Evolutionary conservation across 2,888 invertebrate genomes (phyloP), one percentile per base, ranked within the genome.

Genomic region (Dorcus parallelipipedus): DNA sequence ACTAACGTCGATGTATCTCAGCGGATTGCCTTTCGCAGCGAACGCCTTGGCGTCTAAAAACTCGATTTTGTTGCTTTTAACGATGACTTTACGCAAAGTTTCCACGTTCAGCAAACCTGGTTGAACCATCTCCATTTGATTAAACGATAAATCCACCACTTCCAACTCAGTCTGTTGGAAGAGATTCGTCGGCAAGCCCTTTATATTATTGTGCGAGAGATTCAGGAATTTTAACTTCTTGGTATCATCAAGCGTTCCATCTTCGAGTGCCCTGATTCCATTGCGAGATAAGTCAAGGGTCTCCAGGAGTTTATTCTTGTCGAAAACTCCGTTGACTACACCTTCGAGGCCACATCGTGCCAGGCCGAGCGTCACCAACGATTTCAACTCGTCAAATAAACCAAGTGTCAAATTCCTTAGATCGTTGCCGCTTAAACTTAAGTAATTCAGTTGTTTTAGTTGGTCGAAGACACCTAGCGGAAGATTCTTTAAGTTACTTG

Each of bases 91-190:
- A 48, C 58, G 45, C 17, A 69, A 40, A 2, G 57, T 60, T 54
- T 64, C 60, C 58, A 66, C 60, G 26, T 61, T 67, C 7, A 68
- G 53, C 9, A 67, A 56, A 17, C 59, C 62, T 1, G 58, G 54
- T 51, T 61, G 40, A 17, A 67, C 54, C 14, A 52, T 54, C 14
- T 61, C 56, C 9, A 70, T 45, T 48, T 58, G 45, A 56, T 70
- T 70, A 23, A 61, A 56, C 9, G 68, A 68, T 23, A 70, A 54
- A 53, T 69, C 69, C 23, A 70, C 49, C 23, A 54, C 55, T 45
- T 62, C 50, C 4, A 70, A 47, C 4, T 50, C 43, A 4, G 62
- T 65, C 33, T 60, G 55, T 45, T 65, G 60, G 59, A 70, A 68
- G 17, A 67, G 41, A 14, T 65, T 56, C 48, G 45, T 58, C 7